A percentile compares a stretch with the other conserved stretches of the same genome.
Conservation (phyloP, 2,113 vertebrate genomes). For the Otocyon megalotis region DNA sequence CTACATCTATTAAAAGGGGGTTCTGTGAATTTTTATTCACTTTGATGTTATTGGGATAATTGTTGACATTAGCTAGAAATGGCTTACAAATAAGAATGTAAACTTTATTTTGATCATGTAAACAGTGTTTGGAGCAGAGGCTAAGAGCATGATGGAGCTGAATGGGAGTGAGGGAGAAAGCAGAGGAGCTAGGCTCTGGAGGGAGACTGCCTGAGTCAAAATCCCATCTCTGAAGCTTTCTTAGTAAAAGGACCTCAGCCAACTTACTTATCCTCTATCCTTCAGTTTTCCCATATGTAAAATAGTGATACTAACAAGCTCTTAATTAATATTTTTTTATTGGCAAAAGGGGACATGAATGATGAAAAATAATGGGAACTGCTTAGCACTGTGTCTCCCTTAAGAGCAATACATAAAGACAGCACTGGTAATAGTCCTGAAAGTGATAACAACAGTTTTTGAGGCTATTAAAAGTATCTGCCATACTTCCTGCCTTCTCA, state of each 20-base stretch:
- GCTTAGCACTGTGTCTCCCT: neutral
- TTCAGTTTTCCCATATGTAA: neutral
- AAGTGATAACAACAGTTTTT: too few relatives aligned
- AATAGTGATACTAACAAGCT: neutral
- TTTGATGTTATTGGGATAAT: neutral
- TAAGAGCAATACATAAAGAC: fast-evolving
- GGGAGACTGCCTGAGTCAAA: neutral
- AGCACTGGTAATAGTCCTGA: neutral
- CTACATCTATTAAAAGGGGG: neutral
- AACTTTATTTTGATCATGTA: neutral
- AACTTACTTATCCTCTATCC: neutral
- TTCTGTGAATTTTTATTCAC: neutral
- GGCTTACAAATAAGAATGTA: neutral
- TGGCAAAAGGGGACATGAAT: neutral
- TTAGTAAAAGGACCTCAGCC: neutral
- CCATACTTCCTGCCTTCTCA: neutral
- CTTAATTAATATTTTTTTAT: neutral
- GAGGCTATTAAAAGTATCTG: neutral
- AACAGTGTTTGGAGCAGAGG: neutral
- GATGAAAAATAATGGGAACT: neutral
- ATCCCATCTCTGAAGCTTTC: neutral
- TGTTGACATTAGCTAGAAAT: neutral
- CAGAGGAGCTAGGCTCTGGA: neutral
- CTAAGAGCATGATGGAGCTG: neutral
- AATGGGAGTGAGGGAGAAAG: neutral